A percentile compares a stretch with the other conserved stretches of the same genome.
Conservation (phyloP, 2,113 vertebrate species). For the Haemorhous mexicanus region DNA sequence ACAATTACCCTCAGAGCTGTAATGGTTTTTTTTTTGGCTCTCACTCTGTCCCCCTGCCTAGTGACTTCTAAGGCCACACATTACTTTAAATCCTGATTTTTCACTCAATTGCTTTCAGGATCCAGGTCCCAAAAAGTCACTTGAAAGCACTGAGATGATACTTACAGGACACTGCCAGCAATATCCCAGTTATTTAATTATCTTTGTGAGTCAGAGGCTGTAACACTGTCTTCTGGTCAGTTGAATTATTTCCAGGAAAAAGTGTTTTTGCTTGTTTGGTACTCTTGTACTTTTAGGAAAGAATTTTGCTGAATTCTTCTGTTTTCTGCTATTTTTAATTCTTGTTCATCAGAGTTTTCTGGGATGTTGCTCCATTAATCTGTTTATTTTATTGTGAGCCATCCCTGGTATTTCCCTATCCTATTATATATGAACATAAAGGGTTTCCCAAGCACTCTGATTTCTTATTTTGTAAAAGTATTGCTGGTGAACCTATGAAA, state of each 20-base stretch:
- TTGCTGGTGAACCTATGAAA: neutral
- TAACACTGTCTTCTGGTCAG: neutral
- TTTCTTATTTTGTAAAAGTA: neutral
- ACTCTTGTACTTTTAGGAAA: neutral
- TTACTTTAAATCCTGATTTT: neutral
- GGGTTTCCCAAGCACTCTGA: neutral
- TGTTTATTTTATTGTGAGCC: neutral
- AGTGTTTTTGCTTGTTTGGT: neutral
- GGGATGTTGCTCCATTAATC: neutral
- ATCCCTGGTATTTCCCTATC: neutral
- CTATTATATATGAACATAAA: neutral
- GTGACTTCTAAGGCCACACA: neutral
- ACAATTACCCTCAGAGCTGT: neutral
- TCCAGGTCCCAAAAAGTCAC: neutral
- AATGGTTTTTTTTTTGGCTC: neutral
- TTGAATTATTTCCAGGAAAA: neutral
- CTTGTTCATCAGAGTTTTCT: neutral
- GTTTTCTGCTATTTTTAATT: neutral
- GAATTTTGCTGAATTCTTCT: neutral
- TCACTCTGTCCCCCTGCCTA: neutral
- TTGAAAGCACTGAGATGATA: neutral
- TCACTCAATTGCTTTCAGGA: neutral
- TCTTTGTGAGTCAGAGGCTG: neutral
- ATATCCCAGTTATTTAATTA: neutral
- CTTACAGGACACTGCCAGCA: neutral